Percentiles rank a stretch among this genome's conserved stretches.
Evolutionary conservation across 2,797 vertebrate species (phyloP).

Genomic region (Onychomys arenicola): DNA sequence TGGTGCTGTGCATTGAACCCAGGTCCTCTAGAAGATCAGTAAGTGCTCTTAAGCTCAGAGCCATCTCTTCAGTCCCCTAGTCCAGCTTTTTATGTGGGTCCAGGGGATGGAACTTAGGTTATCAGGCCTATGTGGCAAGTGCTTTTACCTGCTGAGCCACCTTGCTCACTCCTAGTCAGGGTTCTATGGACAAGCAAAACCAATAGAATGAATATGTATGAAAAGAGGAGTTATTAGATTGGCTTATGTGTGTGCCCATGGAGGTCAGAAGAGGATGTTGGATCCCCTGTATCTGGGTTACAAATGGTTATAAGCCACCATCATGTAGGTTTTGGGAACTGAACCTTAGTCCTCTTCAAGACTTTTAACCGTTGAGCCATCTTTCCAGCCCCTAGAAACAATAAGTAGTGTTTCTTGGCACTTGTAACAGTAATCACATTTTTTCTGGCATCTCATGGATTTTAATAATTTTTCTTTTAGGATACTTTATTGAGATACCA

Average conservation of each 20-base stretch:
- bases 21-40: neutral
- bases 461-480: neutral
- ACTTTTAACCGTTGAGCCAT: neutral
- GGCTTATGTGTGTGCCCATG: neutral
- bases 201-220: neutral
- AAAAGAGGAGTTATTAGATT: neutral
- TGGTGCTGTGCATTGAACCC: neutral
- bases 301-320: neutral
- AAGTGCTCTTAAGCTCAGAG: neutral
- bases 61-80: neutral
- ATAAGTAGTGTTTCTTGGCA: neutral
- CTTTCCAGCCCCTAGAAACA: neutral
- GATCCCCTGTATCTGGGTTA: neutral
- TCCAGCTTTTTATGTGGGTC: neutral
- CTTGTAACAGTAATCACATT: neutral
- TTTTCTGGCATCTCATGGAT: neutral
- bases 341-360: neutral
- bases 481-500: constrained; percentile 17
- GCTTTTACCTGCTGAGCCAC: neutral
- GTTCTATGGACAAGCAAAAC: neutral
- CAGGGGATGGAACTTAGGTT: neutral
- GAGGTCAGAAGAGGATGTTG: neutral
- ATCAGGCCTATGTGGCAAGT: neutral
- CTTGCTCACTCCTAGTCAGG: neutral
- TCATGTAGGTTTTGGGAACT: neutral